Base-by-base conservation (phyloP, 2,888 invertebrate species). In the Eurois occulta region DNA sequence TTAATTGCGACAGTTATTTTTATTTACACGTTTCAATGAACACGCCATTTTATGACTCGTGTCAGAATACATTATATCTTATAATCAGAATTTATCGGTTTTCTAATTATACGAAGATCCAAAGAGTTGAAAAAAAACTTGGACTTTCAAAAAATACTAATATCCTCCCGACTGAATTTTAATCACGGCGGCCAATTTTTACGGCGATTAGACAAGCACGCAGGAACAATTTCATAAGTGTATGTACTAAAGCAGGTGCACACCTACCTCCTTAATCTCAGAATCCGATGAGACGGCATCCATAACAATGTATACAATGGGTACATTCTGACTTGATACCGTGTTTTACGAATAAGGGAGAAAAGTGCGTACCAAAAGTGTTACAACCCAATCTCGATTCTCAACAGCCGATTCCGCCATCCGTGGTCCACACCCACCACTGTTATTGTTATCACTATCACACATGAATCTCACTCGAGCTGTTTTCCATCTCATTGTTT, bases 401-500 rank as follows among this genome's bases (percentile, higher is more conserved):
- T 62, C 46, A 84, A 72, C 28, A 74, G 58, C 58, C 24, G 6
- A 58, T 21, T 46, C 60, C 60, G 2, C 48, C 24, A 52, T 60
- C 46, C 32, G 58, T 7, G 52, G 74, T 72, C 66, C 58, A 70
- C 43, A 75, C 46, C 60, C 72, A 70, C 71, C 72, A 70, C 65
- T 84, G 16, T 74, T 81, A 83, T 84, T 83, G 77, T 83, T 84
- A 83, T 87, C 83, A 75, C 76, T 84, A 83, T 87, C 83, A 77
- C 76, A 64, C 83, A 85, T 89, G 88, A 88, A 89, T 91, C 88
- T 88, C 75, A 65, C 85, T 81, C 75, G 80, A 86, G 87, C 82
- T 78, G 82, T 83, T 89, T 87, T 83, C 83, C 87, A 87, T 90
- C 84, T 87, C 88, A 88, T 87, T 88, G 90, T 90, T 88, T 90